These are phyloP conservation scores for Criorhina ranunculi DNA, from an alignment of 2,888 invertebrate species.

Conservation along the genomic window DNA sequence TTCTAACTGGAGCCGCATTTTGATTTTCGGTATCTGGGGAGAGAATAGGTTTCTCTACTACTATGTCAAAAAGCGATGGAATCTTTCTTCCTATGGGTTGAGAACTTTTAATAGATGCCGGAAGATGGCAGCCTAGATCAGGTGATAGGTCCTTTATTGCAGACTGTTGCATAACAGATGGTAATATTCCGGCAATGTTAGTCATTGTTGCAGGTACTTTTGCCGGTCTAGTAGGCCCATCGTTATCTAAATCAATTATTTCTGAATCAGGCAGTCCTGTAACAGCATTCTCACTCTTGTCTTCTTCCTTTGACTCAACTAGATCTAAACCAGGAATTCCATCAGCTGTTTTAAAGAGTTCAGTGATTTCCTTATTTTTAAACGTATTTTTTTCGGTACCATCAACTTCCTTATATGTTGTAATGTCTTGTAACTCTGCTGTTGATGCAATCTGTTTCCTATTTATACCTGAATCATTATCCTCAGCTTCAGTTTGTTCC, in stretches of 20 bases:
- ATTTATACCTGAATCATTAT: slow-evolving; percentile 80
- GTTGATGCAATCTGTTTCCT: slow-evolving; percentile 72
- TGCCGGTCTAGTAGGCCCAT: slow-evolving; percentile 59
- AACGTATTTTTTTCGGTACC: slow-evolving; percentile 18
- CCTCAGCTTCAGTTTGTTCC: slow-evolving; percentile 76
- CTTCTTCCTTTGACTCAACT: slow-evolving; percentile 85
- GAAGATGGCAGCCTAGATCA: neutral
- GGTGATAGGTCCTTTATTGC: neutral
- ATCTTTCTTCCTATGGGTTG: slow-evolving; percentile 77
- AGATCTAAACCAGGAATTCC: slow-evolving; percentile 91
- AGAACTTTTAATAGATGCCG: neutral
- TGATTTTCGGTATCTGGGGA: slow-evolving; percentile 33
- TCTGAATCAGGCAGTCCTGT: slow-evolving; percentile 67
- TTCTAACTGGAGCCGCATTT: slow-evolving; percentile 1
- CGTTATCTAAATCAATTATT: slow-evolving; percentile 68
- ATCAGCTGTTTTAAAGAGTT: slow-evolving; percentile 81
- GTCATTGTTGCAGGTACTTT: slow-evolving; percentile 40
- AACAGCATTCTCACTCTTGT: slow-evolving; percentile 77
- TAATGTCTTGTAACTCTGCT: neutral
- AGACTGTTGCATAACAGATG: slow-evolving; percentile 9
- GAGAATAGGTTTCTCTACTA: slow-evolving; percentile 78
- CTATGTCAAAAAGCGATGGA: slow-evolving; percentile 81
- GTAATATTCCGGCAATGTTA: neutral
- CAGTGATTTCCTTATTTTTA: slow-evolving; percentile 77
- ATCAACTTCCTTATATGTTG: neutral